Evolutionary conservation across 2,888 invertebrate species (phyloP), one percentile per base, ranked within the genome.

Genomic region (Drosophila prostipennis): DNA sequence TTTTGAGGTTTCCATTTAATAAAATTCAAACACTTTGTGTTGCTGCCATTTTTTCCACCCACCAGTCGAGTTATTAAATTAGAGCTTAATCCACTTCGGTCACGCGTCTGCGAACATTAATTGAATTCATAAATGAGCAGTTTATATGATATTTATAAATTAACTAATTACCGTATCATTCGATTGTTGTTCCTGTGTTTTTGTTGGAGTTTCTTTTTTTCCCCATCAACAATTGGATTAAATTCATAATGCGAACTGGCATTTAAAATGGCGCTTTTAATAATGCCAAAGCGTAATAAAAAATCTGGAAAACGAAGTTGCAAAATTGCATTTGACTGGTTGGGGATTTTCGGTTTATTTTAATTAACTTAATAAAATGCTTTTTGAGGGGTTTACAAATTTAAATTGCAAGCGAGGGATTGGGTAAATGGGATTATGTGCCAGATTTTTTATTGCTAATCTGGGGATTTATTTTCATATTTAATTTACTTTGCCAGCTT

Each of bases 351-450:
- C 68, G 76, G 67, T 72, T 80, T 80, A 68, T 80, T 79, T 80
- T 83, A 80, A 85, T 82, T 82, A 80, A 77, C 77, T 79, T 82
- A 85, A 82, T 77, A 70, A 74, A 82, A 73, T 74, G 77, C 51
- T 55, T 42, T 71, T 63, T 46, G 37, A 13, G 36, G 42, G 45
- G 46, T 26, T 71, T 61, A 52, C 48, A 36, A 39, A 56, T 49
- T 10, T 48, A 42, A 29, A 49, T 60, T 13, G 37, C 14, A 32
- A 10, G 51, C 60, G 29, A 37, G 10, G 32, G 19, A 60, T 45
- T 34, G 34, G 29, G 6, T 40, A 19, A 34, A 19, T 37, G 29
- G 40, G 29, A 56, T 68, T 68, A 51, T 16, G n/a, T 29, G 2
- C 6, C 2, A n/a, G 37, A 51, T 56, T 43, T 32, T n/a, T n/a